Evolutionary conservation across 2,888 invertebrate species (phyloP), one percentile per base, ranked within the genome.

Genomic region (Ommatoiulus sabulosus): DNA sequence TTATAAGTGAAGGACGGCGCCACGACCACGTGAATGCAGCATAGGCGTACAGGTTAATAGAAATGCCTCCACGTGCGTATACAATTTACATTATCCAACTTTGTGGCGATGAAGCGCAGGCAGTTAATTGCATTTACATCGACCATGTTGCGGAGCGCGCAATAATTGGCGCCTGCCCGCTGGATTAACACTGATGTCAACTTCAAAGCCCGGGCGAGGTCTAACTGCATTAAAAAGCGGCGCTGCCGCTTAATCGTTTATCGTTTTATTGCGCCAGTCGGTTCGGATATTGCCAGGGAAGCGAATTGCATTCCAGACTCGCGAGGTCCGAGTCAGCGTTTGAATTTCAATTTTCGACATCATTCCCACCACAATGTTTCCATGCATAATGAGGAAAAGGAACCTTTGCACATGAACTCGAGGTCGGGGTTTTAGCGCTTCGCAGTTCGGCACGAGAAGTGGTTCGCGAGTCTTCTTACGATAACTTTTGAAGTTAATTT

Each of bases 71-170:
- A 63, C 7, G n/a, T n/a, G 24, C 72, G 8, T 24, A n/a, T n/a
- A n/a, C n/a, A 24, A 72, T 72, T 72, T 24, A 7, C 72, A 72
- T 72, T 57, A 57, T 72, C 72, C 72, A 24, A 72, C 1, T 24
- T 24, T 35, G 35, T 35, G 10, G 72, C n/a, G n/a, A n/a, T n/a
- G n/a, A n/a, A n/a, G n/a, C 17, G 72, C 72, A 24, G 72, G 72
- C 72, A 24, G 72, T 72, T 72, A 72, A 72, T 72, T 72, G 24
- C 72, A 72, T 72, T 72, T 24, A 24, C 72, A 72, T 72, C 24
- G 72, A 72, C 72, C 72, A n/a, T 72, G 20, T 72, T 72, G 72
- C 24, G 10, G 63, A 4, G 20, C 63, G 63, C 63, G 63, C 5
- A 63, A 63, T 63, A 63, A 63, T 63, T 63, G 63, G 6, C n/a